Evolutionary conservation across 2,113 vertebrate genomes (phyloP), one percentile per base, ranked within the genome.

Genomic region (Barbus barbus): DNA sequence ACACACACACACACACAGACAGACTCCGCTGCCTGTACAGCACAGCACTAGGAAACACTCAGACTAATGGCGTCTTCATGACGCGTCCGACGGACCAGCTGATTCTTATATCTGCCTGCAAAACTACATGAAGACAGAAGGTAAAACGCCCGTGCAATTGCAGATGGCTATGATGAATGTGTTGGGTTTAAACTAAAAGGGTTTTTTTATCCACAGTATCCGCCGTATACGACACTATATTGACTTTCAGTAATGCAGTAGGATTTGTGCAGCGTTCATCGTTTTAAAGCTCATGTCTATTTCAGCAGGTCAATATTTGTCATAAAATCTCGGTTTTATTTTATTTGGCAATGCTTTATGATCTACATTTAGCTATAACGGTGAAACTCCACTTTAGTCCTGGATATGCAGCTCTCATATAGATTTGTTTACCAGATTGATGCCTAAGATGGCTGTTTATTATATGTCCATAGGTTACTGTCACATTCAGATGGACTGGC

Each of bases 51-150:
- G 88, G 88, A 91, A 91, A 87, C 77, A 73, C 84, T 38, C 86
- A 78, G 77, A 92, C 90, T 89, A 94, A 95, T 95, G 94, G 94
- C 93, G 94, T 93, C 93, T 82, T 89, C 91, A 89, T 87, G 89
- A 89, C 76, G 88, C 78, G 77, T 56, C 44, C 69, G 11, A 72
- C 65, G 48, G 51, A 91, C 87, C 92, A 92, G 92, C 91, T 93
- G 93, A 93, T 93, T 90, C 89, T 83, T 48, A 88, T 44, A 26
- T 71, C 28, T 81, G 46, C 44, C 80, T 88, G 88, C 88, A 85
- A 73, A 79, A 82, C 90, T 87, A 84, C 88, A 86, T 83, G 67
- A 63, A 65, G 81, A 24, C 63, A 31, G 48, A 36, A 90, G 91
- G 89, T 90, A 91, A 93, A 91, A 41, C 13, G 87, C 33, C 83